Evolutionary conservation across 2,888 invertebrate genomes (phyloP).

Genomic region (Frankliniella intonsa): DNA sequence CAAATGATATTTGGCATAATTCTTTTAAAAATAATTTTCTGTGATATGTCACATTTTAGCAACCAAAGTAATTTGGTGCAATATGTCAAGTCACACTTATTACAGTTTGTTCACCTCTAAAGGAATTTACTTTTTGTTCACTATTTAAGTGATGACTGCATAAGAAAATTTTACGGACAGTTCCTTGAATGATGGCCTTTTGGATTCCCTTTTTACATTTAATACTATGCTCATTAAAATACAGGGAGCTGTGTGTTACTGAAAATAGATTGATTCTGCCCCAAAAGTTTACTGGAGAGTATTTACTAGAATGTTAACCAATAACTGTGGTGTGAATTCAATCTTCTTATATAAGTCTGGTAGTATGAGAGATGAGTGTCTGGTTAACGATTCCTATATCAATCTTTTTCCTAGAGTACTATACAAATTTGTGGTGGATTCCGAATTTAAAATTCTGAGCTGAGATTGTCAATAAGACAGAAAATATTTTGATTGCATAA

Average conservation of each 20-base stretch:
- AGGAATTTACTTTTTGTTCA: background rate
- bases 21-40: slow-evolving; percentile 1
- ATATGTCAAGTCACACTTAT: background rate
- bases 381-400: background rate
- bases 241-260: too few relatives aligned
- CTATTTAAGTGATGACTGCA: background rate
- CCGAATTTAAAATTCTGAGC: too few relatives aligned
- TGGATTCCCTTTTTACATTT: background rate
- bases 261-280: too few relatives aligned
- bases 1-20: background rate
- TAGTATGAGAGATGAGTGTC: slow-evolving; percentile 2
- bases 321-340: background rate
- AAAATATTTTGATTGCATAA: too few relatives aligned
- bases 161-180: background rate
- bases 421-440: too few relatives aligned
- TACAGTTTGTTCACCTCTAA: background rate
- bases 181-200: background rate
- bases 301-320: too few relatives aligned
- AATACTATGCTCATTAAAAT: background rate
- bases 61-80: background rate
- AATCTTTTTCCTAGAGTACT: background rate
- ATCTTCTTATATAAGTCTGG: background rate
- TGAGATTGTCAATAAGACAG: too few relatives aligned
- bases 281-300: too few relatives aligned
- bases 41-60: slow-evolving; percentile 7